Evolutionary conservation across 2,888 invertebrate species (phyloP).

Genomic region (Limnephilus lunatus): DNA sequence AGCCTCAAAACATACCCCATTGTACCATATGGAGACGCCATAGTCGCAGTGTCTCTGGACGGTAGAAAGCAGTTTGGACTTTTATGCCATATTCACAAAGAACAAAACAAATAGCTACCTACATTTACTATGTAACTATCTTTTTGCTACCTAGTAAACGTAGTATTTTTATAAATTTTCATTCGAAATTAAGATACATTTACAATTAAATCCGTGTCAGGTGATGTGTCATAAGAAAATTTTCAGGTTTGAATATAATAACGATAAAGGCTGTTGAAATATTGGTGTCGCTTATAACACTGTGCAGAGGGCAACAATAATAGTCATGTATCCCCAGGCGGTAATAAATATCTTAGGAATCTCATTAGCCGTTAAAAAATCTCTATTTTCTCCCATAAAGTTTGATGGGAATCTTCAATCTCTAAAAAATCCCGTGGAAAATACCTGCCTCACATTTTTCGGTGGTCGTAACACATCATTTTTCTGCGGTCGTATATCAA

Average conservation of each 20-base stretch:
- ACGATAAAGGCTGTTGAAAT: conserved; percentile 27
- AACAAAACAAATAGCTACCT: too few relatives aligned
- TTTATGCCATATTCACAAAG: too few relatives aligned
- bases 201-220: neutral
- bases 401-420: conserved; percentile 22
- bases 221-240: neutral
- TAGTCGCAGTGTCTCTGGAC: too few relatives aligned
- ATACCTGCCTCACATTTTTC: neutral
- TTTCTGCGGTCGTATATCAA: neutral
- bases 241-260: neutral
- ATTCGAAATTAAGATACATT: too few relatives aligned
- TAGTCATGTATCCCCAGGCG: conserved; percentile 22
- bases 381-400: conserved; percentile 28
- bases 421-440: neutral
- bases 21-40: too few relatives aligned
- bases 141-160: too few relatives aligned
- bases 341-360: conserved; percentile 32
- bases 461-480: neutral
- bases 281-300: neutral
- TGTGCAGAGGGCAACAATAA: neutral
- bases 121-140: too few relatives aligned
- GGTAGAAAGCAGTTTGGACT: too few relatives aligned
- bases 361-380: conserved; percentile 40
- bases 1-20: too few relatives aligned
- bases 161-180: too few relatives aligned